Evolutionary conservation across 2,113 vertebrate species (phyloP), one percentile per base, ranked within the genome.

Genomic region (Channa argus): DNA sequence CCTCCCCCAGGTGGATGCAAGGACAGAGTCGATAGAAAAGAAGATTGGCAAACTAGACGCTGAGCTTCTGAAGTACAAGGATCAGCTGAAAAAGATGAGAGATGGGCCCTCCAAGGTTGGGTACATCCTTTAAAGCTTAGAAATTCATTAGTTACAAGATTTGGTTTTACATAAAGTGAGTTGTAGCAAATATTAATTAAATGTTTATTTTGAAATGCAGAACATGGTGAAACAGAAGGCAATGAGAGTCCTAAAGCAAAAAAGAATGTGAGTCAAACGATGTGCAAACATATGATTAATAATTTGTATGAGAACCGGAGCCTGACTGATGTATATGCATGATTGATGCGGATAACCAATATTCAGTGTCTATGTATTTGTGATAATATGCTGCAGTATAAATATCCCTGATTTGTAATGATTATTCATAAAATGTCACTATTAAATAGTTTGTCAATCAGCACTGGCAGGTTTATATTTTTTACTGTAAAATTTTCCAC

Each of bases 1-100:
- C 33, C 43, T 52, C 24, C 0, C 39, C 41, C 78, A 99, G 98
- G 96, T 99, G 88, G 98, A 99, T 43, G 94, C 96, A 45, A 95
- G 98, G 83, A 84, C 96, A 51, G 97, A 99, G 85, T 98, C 97
- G 13, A 96, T 99, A 83, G 97, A 99, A 63, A 99, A 99, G 94
- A 99, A 99, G 91, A 97, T 99, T 3, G 85, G 96, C 59, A 95
- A 95, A 63, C 93, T 99, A 44, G 98, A 99, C 85, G 94, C 95
- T 38, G 98, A 99, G 63, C 94, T 99, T 2, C 82, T 96, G 56
- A 99, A 99, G 84, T 99, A 98, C 76, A 99, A 99, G 88, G 98
- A 99, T 85, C 98, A 99, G 88, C 96, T 99, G 94, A 99, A 99
- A 84, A 99, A 99, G 93, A 99, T 99, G 98, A 96, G 97, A 91